Percentiles rank a stretch among this genome's conserved stretches.
These are phyloP conservation scores for Nothobranchius kuhntae DNA, from an alignment of 2,113 vertebrate species.

Conservation along the genomic window DNA sequence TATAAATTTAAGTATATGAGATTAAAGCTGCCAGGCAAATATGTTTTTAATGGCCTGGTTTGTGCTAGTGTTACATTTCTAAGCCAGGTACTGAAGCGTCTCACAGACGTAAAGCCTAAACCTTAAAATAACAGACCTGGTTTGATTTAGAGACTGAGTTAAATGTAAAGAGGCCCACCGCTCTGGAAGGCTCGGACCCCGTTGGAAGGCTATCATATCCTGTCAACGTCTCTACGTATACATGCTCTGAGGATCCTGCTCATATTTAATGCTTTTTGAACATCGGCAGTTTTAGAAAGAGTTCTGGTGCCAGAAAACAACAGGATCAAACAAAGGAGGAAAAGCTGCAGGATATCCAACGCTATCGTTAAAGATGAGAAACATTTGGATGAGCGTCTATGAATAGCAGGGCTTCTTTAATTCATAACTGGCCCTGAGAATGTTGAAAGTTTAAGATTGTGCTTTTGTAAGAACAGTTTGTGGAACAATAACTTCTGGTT, in stretches of 20 bases:
- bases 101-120: background rate
- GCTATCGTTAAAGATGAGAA: slow-evolving; percentile 43
- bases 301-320: slow-evolving; percentile 56
- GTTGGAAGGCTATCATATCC: slow-evolving; percentile 46
- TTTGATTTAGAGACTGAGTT: slow-evolving; percentile 29
- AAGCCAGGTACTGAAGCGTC: background rate
- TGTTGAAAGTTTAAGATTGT: slow-evolving; percentile 11
- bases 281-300: slow-evolving; percentile 49
- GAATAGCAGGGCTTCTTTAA: slow-evolving; percentile 58
- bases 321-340: slow-evolving; percentile 69
- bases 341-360: slow-evolving; percentile 70
- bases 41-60: background rate
- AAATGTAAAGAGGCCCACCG: slow-evolving; percentile 33
- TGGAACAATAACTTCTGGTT: background rate
- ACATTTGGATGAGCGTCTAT: slow-evolving; percentile 49
- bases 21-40: background rate
- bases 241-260: slow-evolving; percentile 53
- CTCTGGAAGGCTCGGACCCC: slow-evolving; percentile 24
- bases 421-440: slow-evolving; percentile 43
- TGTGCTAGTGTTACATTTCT: background rate
- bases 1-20: background rate
- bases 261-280: slow-evolving; percentile 77
- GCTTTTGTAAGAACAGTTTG: slow-evolving; percentile 21
- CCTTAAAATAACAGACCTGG: background rate
- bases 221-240: slow-evolving; percentile 53